Conservation (phyloP, 1,140 invertebrate genomes). For the Heliconius himera region DNA sequence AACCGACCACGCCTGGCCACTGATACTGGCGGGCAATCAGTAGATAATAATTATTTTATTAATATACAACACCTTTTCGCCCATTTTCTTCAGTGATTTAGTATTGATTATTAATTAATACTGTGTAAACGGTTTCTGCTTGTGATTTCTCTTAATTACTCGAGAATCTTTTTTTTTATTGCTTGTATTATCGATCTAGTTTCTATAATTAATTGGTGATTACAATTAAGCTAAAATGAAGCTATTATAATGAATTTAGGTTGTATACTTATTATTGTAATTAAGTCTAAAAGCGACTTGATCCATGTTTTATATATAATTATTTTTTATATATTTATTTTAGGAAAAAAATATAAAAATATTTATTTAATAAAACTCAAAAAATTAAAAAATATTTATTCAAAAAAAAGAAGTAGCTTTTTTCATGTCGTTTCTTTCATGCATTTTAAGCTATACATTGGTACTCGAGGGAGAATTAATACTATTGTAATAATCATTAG, state of each 20-base stretch:
- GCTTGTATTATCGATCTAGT: constrained; percentile 22
- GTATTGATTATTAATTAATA: constrained; percentile 57
- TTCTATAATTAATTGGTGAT: constrained; percentile 26
- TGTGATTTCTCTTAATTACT: constrained; percentile 46
- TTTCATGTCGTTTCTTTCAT: too few relatives aligned
- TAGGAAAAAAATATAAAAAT: too few relatives aligned
- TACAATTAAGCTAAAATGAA: constrained; percentile 30
- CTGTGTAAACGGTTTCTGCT: constrained; percentile 44
- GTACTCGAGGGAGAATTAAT: too few relatives aligned
- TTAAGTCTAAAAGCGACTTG: not conserved
- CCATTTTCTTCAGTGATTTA: constrained; percentile 57
- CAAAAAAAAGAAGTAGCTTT: too few relatives aligned
- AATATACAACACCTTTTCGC: constrained; percentile 61
- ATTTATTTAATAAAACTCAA: too few relatives aligned
- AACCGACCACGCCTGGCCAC: constrained; percentile 58
- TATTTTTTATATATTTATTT: too few relatives aligned
- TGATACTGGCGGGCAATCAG: constrained; percentile 55
- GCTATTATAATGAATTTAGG: constrained; percentile 16
- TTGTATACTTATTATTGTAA: not conserved
- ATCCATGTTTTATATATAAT: too few relatives aligned
- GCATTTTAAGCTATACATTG: too few relatives aligned
- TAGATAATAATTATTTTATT: constrained; percentile 70
- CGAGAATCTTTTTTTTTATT: constrained; percentile 25
- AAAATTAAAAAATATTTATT: too few relatives aligned
- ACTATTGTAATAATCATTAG: too few relatives aligned